These are phyloP conservation scores for Eulacestoma nigropectus DNA, from an alignment of 2,113 vertebrate species.

Conservation along the genomic window DNA sequence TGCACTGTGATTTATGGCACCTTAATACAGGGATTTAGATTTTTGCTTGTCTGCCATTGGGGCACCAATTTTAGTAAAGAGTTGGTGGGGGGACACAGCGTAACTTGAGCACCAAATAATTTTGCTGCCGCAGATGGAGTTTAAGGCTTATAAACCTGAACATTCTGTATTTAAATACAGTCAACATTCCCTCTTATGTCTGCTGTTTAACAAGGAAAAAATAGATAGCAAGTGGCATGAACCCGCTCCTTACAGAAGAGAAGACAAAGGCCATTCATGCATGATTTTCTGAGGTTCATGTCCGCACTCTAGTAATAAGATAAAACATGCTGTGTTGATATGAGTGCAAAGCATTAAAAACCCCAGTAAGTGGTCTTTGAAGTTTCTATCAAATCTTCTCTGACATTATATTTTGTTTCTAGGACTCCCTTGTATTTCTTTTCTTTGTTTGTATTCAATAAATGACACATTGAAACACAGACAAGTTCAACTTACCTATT, in stretches of 20 bases:
- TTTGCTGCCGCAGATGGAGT: neutral
- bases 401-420: neutral
- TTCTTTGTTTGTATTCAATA: neutral
- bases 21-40: slow-evolving; percentile 68
- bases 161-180: neutral
- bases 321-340: neutral
- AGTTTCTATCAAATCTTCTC: neutral
- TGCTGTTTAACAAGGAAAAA: neutral
- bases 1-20: slow-evolving; percentile 43
- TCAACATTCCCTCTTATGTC: neutral
- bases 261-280: neutral
- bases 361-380: neutral
- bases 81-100: neutral
- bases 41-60: slow-evolving; percentile 63
- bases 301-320: neutral
- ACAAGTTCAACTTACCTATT: fast-evolving
- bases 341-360: neutral
- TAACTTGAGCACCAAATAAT: slow-evolving; percentile 51
- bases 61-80: slow-evolving; percentile 63
- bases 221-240: neutral
- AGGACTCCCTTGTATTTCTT: neutral
- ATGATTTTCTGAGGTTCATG: neutral
- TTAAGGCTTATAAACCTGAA: slow-evolving; percentile 10
- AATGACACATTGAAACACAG: neutral
- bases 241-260: neutral